phyloP scores from a whole-genome alignment of 2,888 invertebrate species.

The Lepidocyrtinus sp. region DNA sequence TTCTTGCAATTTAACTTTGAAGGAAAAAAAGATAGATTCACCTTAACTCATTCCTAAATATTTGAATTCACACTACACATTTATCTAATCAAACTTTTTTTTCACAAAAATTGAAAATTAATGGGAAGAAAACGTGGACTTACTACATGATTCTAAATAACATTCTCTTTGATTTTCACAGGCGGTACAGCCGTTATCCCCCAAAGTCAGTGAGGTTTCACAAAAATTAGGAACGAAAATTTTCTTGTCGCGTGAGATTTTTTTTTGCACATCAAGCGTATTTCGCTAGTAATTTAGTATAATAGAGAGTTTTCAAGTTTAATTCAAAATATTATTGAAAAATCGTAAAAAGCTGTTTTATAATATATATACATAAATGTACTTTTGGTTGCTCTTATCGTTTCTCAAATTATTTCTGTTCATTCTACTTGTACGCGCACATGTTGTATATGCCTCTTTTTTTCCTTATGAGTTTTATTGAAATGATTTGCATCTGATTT shows the following conservation, averaged over 20 bases:
- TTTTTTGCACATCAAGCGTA: conserved; percentile 46
- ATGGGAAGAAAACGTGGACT: too few relatives aligned
- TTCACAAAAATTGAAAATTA: too few relatives aligned
- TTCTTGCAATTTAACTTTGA: background rate
- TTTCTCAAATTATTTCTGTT: too few relatives aligned
- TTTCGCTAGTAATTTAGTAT: conserved; percentile 52
- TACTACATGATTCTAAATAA: too few relatives aligned
- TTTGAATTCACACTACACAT: background rate
- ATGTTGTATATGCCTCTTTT: too few relatives aligned
- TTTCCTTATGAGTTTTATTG: too few relatives aligned
- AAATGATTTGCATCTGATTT: conserved; percentile 38
- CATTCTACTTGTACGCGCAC: too few relatives aligned
- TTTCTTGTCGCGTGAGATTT: conserved; percentile 53
- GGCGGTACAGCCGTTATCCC: conserved; percentile 68
- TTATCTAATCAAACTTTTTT: too few relatives aligned
- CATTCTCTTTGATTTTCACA: conserved; percentile 58
- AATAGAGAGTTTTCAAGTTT: conserved; percentile 51
- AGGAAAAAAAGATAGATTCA: background rate
- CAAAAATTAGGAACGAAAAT: conserved; percentile 55
- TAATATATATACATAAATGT: conserved; percentile 37
- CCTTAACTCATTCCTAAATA: background rate
- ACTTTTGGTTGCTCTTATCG: conserved; percentile 26
- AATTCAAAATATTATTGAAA: conserved; percentile 44
- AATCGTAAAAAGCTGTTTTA: conserved; percentile 47
- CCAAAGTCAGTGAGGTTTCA: conserved; percentile 68